These are phyloP conservation scores for Tipula unca DNA, from an alignment of 2,888 invertebrate species.

Conservation along the genomic window DNA sequence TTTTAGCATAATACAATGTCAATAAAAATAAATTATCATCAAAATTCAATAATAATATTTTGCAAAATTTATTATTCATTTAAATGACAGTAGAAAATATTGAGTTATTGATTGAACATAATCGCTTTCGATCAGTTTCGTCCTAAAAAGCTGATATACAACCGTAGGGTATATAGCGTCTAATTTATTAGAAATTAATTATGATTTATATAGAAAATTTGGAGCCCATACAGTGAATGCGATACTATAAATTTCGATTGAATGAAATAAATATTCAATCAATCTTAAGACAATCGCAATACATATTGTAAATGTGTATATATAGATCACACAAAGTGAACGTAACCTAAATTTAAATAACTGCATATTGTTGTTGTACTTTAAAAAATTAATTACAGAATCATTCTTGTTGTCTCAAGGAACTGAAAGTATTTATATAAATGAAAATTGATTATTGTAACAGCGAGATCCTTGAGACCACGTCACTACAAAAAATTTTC, in stretches of 20 bases:
- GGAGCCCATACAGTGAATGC: not conserved
- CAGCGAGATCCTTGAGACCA: not conserved
- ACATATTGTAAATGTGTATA: no score
- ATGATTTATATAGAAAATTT: not conserved
- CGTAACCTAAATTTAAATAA: not conserved
- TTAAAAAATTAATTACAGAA: not conserved
- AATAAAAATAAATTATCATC: not conserved
- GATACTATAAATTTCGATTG: not conserved
- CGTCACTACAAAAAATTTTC: not conserved
- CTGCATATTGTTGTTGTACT: not conserved
- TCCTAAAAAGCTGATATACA: not conserved
- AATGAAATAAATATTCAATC: not conserved
- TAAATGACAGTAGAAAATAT: not conserved
- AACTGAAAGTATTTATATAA: not conserved
- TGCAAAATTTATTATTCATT: not conserved
- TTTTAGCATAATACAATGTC: not conserved
- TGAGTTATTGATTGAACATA: not conserved
- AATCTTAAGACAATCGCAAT: not conserved
- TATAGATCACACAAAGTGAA: not conserved
- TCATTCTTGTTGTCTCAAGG: not conserved
- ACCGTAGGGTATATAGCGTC: not conserved
- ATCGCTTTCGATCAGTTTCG: not conserved
- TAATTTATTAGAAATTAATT: not conserved
- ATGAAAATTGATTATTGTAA: not conserved
- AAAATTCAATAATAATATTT: not conserved